phyloP scores from a whole-genome alignment of 1,140 invertebrate genomes.

The Batillaria attramentaria region DNA sequence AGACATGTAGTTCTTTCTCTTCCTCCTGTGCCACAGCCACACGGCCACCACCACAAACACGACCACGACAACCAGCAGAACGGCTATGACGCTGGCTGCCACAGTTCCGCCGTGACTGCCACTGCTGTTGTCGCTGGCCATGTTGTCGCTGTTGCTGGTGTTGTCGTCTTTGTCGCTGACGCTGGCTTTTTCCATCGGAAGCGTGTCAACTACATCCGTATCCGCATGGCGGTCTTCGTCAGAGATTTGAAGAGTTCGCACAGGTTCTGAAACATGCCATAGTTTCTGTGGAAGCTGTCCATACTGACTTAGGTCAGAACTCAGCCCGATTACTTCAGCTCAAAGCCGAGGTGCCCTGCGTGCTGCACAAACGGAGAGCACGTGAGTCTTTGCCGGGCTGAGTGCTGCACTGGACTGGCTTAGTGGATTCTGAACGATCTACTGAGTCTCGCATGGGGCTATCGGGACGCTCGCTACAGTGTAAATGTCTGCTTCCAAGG shows the following conservation, averaged over 20 bases:
- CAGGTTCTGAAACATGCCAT: neutral
- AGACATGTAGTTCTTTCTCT: conserved; percentile 15
- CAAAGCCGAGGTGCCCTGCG: too few species aligned
- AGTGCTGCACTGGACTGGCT: too few species aligned
- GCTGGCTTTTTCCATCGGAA: neutral
- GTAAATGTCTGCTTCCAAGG: too few species aligned
- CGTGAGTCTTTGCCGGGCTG: too few species aligned
- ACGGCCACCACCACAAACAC: neutral
- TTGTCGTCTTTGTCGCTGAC: neutral
- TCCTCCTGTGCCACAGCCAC: conserved; percentile 9
- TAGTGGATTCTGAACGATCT: too few species aligned
- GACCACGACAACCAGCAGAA: conserved; percentile 3
- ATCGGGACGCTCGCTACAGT: too few species aligned
- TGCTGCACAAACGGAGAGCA: too few species aligned
- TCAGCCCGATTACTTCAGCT: too few species aligned
- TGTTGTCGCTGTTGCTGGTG: neutral
- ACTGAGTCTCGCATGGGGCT: too few species aligned
- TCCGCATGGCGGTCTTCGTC: conserved; percentile 1
- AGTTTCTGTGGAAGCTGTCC: too few species aligned
- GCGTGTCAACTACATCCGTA: neutral
- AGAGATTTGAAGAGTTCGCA: conserved; percentile 13
- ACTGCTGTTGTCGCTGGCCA: neutral
- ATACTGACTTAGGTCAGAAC: too few species aligned
- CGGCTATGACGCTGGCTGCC: conserved; percentile 6
- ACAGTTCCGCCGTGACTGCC: conserved; percentile 2